A percentile compares a stretch with the other conserved stretches of the same genome.
Conservation (phyloP, 2,113 vertebrate species). For the Callionymus lyra region DNA sequence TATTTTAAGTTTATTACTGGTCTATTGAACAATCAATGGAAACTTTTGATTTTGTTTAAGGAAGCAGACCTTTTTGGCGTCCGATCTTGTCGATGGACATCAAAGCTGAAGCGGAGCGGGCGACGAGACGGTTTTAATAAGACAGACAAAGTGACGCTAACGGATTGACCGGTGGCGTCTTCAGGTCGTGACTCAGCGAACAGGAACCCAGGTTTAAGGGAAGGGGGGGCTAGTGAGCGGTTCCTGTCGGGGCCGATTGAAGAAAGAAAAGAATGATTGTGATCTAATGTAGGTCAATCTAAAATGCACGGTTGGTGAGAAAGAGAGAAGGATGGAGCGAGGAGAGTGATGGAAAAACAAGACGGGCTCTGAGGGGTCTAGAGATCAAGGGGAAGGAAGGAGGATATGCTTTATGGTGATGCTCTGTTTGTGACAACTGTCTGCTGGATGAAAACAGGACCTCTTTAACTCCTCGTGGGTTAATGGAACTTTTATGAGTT, state of each 20-base stretch:
- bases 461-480: slow-evolving; percentile 89
- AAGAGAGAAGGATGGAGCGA: background rate
- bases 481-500: slow-evolving; percentile 99
- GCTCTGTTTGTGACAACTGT: slow-evolving; percentile 98
- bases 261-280: background rate
- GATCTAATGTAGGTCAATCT: too few relatives aligned
- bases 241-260: slow-evolving; percentile 15
- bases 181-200: slow-evolving; percentile 50
- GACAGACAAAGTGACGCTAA: slow-evolving; percentile 50
- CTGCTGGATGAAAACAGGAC: slow-evolving; percentile 95
- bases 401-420: slow-evolving; percentile 86
- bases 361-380: slow-evolving; percentile 6
- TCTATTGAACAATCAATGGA: too few relatives aligned
- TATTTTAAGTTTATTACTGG: too few relatives aligned
- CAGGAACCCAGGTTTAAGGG: slow-evolving; percentile 35
- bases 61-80: too few relatives aligned
- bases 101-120: slow-evolving; percentile 11
- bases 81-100: too few relatives aligned
- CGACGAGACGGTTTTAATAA: slow-evolving; percentile 35
- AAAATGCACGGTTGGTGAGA: too few relatives aligned
- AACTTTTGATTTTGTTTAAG: too few relatives aligned
- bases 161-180: slow-evolving; percentile 45
- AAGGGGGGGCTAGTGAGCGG: slow-evolving; percentile 14
- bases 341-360: background rate
- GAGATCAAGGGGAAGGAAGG: slow-evolving; percentile 41